Evolutionary conservation across 2,113 vertebrate species (phyloP).

Genomic region (Sminthopsis crassicaudata): DNA sequence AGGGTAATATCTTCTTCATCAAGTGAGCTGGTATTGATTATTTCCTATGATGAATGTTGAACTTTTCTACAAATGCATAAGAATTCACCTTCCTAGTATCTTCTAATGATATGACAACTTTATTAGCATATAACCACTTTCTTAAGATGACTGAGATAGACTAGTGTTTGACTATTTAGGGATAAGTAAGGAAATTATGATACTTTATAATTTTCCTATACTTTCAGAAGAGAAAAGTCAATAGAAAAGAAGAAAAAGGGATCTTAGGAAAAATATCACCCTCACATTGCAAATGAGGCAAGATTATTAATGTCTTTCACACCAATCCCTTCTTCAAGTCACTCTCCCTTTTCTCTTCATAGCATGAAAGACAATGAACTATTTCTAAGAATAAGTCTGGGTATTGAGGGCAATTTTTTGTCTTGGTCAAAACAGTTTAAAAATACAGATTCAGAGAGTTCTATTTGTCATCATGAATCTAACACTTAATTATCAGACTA

Average conservation of each 20-base stretch:
- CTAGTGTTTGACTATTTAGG: neutral
- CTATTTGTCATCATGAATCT: neutral
- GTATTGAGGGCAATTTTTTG: neutral
- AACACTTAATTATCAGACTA: neutral
- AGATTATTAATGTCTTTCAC: neutral
- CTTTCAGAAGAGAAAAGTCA: too few relatives aligned
- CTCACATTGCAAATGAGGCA: neutral
- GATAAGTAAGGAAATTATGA: neutral
- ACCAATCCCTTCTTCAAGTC: neutral
- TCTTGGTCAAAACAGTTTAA: neutral
- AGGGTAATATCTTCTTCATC: conserved; percentile 62
- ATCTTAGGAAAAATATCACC: neutral
- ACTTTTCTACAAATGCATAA: conserved; percentile 49
- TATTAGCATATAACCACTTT: conserved; percentile 18
- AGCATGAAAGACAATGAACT: neutral
- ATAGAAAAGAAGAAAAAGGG: neutral
- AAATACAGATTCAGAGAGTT: neutral
- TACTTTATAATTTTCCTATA: neutral
- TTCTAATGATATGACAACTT: conserved; percentile 3
- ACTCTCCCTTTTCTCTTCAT: neutral
- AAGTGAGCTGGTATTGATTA: conserved; percentile 24
- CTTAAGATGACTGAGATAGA: neutral
- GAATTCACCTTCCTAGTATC: neutral
- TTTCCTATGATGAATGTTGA: conserved; percentile 43
- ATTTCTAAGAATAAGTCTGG: neutral